Evolutionary conservation across 1,140 invertebrate species (phyloP), one percentile per base, ranked within the genome.

Genomic region (Lanistes nyassanus): DNA sequence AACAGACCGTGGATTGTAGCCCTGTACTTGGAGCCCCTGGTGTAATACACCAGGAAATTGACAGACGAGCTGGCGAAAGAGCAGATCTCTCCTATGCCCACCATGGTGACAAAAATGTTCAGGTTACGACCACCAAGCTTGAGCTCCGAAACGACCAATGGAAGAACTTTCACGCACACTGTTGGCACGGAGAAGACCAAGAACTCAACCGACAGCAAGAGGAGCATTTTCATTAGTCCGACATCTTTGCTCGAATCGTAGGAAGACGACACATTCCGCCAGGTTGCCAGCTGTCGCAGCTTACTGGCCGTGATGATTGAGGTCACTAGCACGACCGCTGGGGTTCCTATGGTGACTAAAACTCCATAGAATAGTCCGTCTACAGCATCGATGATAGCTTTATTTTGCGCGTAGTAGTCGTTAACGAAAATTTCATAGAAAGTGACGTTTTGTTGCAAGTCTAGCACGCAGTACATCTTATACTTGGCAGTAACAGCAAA

Each of bases 31-130:
- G 67, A 29, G 0, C 67, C 67, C n/a, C 42, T 69, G 67, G 53
- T 53, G 26, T 55, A 69, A 31, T 69, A 69, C 23, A 69, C 67
- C 26, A 69, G 53, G 31, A 69, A 69, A 21, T 69, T 69, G 37
- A 69, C 67, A 55, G 6, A 16, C 19, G 67, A 53, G 42, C 39
- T 53, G 7, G 31, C 31, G 47, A 26, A 55, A 29, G 26, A 26
- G 31, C 13, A 69, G 23, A 34, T 21, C 16, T 55, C n/a, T 13
- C 2, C 5, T 2, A 69, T 16, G 31, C 67, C 34, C 37, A 69
- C 11, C 31, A 69, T n/a, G 31, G 31, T 1, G 21, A 53, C 34
- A n/a, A 69, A 29, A 7, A 31, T 26, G 16, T 69, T 69, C 0
- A 13, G 37, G 9, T 29, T 31, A 5, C 53, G 42, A 13, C 47